A percentile compares a stretch with the other conserved stretches of the same genome.
These are phyloP conservation scores for Poecilus cupreus DNA, from an alignment of 2,888 invertebrate species.

Conservation along the genomic window DNA sequence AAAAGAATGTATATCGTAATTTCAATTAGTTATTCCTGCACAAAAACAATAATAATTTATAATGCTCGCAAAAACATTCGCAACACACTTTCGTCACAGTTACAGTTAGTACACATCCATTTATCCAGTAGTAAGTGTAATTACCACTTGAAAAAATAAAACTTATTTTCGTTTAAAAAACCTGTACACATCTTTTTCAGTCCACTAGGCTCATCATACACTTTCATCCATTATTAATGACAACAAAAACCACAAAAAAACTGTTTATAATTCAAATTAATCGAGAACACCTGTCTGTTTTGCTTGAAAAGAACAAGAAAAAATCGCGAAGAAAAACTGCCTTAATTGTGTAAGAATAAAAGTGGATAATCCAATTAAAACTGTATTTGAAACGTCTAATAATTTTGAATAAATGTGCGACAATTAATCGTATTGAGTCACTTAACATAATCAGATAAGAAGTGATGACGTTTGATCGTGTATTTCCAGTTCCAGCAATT, in stretches of 20 bases:
- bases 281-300: slow-evolving; percentile 47
- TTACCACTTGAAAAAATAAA: slow-evolving; percentile 16
- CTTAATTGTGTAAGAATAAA: slow-evolving; percentile 44
- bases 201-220: slow-evolving; percentile 28
- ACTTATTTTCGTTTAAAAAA: slow-evolving; percentile 24
- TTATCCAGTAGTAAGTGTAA: slow-evolving; percentile 18
- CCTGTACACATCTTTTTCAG: slow-evolving; percentile 21
- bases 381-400: not conserved
- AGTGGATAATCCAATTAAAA: slow-evolving; percentile 25
- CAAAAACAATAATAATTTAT: slow-evolving; percentile 38
- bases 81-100: slow-evolving; percentile 38
- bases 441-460: slow-evolving; percentile 15
- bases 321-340: slow-evolving; percentile 25
- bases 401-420: slow-evolving; percentile 5
- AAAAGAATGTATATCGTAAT: slow-evolving; percentile 37
- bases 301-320: not conserved
- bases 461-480: slow-evolving; percentile 12
- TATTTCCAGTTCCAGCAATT: not conserved
- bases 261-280: slow-evolving; percentile 40
- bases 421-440: slow-evolving; percentile 23
- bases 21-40: slow-evolving; percentile 33
- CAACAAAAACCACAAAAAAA: slow-evolving; percentile 22
- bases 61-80: slow-evolving; percentile 36
- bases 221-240: slow-evolving; percentile 42
- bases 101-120: slow-evolving; percentile 25